Percentiles rank a stretch among this genome's conserved stretches.
phyloP scores from a whole-genome alignment of 2,113 vertebrate species.

The Potamarius usumacintae region DNA sequence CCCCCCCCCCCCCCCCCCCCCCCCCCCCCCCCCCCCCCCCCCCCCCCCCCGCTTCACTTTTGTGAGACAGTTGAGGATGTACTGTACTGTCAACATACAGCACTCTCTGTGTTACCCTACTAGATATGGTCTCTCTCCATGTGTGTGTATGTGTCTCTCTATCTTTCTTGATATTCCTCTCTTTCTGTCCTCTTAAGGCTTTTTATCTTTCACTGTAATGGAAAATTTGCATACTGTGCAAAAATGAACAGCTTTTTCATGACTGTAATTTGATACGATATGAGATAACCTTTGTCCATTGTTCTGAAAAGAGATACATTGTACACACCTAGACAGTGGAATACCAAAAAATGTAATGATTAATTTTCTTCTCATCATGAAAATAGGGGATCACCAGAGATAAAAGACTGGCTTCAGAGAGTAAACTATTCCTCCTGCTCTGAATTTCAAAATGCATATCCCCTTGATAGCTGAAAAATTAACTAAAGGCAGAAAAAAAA shows the following conservation, averaged over 20 bases:
- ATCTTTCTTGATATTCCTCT: background rate
- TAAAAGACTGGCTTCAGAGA: constrained; percentile 30
- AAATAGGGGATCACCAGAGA: constrained; percentile 24
- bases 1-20: no score
- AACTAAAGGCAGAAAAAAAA: background rate
- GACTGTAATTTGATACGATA: background rate
- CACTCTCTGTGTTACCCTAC: background rate
- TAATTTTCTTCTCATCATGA: constrained; percentile 21
- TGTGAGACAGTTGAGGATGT: background rate
- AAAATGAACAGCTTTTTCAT: background rate
- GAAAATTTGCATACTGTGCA: background rate
- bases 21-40: no score
- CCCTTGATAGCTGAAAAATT: constrained; percentile 15
- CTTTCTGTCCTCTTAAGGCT: background rate
- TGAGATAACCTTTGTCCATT: constrained; percentile 20
- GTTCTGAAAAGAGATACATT: background rate
- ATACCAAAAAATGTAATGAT: background rate
- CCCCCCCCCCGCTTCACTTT: no score
- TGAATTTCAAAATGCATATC: constrained; percentile 38
- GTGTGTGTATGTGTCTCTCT: background rate
- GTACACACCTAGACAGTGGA: background rate
- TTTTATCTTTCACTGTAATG: background rate
- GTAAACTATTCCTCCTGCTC: background rate
- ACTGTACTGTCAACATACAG: background rate
- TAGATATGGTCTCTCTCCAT: background rate